Base-by-base conservation (phyloP, 2,797 vertebrate genomes). In the Ctenosaura bakeri region DNA sequence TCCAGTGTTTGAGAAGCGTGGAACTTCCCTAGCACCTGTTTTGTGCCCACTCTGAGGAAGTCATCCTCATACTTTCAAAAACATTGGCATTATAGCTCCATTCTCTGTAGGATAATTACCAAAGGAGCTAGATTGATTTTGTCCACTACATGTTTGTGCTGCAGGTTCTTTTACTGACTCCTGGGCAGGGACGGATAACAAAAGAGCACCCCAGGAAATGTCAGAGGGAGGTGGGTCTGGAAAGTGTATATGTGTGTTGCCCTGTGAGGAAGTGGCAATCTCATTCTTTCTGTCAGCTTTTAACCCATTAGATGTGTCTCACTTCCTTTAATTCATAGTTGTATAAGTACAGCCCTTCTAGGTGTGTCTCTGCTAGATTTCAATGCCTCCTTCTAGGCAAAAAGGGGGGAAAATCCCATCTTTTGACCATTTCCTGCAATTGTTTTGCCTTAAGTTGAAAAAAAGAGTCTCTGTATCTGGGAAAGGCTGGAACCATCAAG, bases 361-460 rank as follows among this genome's bases (percentile, higher is more conserved):
- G 96, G 95, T 87, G 85, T 95, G 96, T 95, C 92, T 96, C 92
- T 94, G 94, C 91, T 89, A 88, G 94, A 95, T 93, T 97, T 96
- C 95, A 94, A 92, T 95, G 93, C 94, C 93, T 96, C 92, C 96
- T 97, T 98, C 96, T 96, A 96, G 96, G 96, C 96, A 94, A 92
- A 90, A 82, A 94, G 90, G 89, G 84, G 95, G 96, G 95, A 93
- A 90, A 93, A 93, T 94, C 90, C 94, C 94, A 91, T 95, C 96
- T 96, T 97, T 97, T 93, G 92, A 95, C 96, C 87, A 88, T 97
- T 98, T 98, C 98, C 98, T 97, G 84, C 94, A 88, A 98, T 98
- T 98, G 97, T 98, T 97, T 88, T 94, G 86, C 88, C 90, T 96
- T 96, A 96, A 96, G 91, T 95, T 96, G 96, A 82, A 97, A 95